Evolutionary conservation across 1,140 invertebrate genomes (phyloP).

Genomic region (Drosophila aff.): DNA sequence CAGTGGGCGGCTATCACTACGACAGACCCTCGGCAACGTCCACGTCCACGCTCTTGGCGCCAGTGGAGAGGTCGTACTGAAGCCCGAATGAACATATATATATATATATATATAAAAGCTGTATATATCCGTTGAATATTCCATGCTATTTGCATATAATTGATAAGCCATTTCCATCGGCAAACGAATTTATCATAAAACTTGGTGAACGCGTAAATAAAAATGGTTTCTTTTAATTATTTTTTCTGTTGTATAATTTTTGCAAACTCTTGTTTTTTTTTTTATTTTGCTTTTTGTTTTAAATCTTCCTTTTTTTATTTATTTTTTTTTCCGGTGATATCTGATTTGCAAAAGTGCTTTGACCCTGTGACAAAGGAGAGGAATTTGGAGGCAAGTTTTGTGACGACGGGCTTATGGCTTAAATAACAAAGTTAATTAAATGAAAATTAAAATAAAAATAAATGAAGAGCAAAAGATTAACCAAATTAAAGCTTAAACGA

Average conservation of each 20-base stretch:
- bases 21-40: slow-evolving; percentile 15
- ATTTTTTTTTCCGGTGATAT: slow-evolving; percentile 30
- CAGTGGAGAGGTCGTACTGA: slow-evolving; percentile 24
- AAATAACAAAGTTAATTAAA: background rate
- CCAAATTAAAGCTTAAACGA: background rate
- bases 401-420: slow-evolving; percentile 2
- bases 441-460: background rate
- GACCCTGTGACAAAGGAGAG: slow-evolving; percentile 68
- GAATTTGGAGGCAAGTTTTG: slow-evolving; percentile 1
- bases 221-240: slow-evolving; percentile 35
- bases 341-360: slow-evolving; percentile 70
- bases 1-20: slow-evolving; percentile 45
- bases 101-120: background rate
- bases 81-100: background rate
- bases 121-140: slow-evolving; percentile 35
- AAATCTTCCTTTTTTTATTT: slow-evolving; percentile 13
- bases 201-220: slow-evolving; percentile 70
- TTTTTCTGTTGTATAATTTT: slow-evolving; percentile 51
- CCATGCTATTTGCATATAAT: slow-evolving; percentile 63
- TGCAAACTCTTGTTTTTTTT: slow-evolving; percentile 41
- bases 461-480: background rate
- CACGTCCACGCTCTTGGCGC: slow-evolving; percentile 37
- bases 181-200: slow-evolving; percentile 62
- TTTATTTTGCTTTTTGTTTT: background rate
- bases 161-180: slow-evolving; percentile 51